A percentile compares a stretch with the other conserved stretches of the same genome.
These are phyloP conservation scores for Turritopsis rubra DNA, from an alignment of 30 jellyfish, hydroid and myxozoan species.

Conservation along the genomic window DNA sequence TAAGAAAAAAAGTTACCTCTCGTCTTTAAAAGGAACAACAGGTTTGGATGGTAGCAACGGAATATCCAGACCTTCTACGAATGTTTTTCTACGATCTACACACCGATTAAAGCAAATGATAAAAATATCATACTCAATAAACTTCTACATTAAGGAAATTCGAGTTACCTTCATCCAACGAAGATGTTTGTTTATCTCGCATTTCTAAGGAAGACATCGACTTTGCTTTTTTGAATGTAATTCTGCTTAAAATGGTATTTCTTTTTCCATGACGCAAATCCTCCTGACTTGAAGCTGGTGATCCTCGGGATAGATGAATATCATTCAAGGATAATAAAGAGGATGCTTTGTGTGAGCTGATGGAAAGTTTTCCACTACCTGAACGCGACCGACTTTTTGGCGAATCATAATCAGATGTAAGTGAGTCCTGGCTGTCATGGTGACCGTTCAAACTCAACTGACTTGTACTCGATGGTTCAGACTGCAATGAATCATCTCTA, in stretches of 20 bases:
- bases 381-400: constrained; percentile 23
- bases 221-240: constrained; percentile 33
- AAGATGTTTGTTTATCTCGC: neutral
- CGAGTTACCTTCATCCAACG: constrained; percentile 17
- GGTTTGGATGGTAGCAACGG: constrained; percentile 20
- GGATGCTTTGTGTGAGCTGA: constrained; percentile 15
- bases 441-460: constrained; percentile 65
- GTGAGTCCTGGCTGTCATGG: constrained; percentile 26
- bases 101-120: neutral
- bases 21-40: neutral
- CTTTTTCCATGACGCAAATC: constrained; percentile 2
- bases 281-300: constrained; percentile 19
- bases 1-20: neutral
- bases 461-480: constrained; percentile 46
- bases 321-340: constrained; percentile 19
- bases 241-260: constrained; percentile 5
- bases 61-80: constrained; percentile 64
- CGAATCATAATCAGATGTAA: constrained; percentile 21
- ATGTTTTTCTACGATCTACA: constrained; percentile 72
- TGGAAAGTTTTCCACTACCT: constrained; percentile 1
- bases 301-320: constrained; percentile 22
- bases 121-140: neutral
- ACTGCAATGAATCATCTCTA: constrained; percentile 31
- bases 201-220: constrained; percentile 34
- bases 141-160: neutral